These are phyloP conservation scores for Rhinolophus ferrumequinum DNA, from an alignment of 2,113 vertebrate species.

Conservation along the genomic window DNA sequence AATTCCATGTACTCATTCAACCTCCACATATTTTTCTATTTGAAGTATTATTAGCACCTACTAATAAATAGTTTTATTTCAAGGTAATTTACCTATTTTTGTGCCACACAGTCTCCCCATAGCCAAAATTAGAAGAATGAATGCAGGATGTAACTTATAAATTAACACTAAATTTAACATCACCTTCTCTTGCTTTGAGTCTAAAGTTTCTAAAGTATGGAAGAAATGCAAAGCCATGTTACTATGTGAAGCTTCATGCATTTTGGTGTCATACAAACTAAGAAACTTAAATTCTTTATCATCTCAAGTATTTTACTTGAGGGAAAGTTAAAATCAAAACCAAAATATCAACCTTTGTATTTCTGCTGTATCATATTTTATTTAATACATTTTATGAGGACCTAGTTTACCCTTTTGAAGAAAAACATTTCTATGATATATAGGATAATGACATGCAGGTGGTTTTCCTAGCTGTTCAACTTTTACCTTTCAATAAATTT, in stretches of 20 bases:
- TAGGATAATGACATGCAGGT: constrained; percentile 54
- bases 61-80: not conserved
- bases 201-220: not conserved
- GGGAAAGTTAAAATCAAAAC: constrained; percentile 38
- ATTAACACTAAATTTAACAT: not conserved
- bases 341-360: constrained; percentile 16
- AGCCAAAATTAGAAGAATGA: not conserved
- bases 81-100: constrained; percentile 10
- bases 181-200: not conserved
- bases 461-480: constrained; percentile 48
- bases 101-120: not conserved
- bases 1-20: not conserved
- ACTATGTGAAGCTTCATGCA: not conserved
- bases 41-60: not conserved
- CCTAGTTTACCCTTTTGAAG: constrained; percentile 23
- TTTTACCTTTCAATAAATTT: constrained; percentile 70
- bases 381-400: constrained; percentile 28
- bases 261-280: not conserved
- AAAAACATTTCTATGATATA: constrained; percentile 35
- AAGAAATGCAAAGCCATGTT: not conserved
- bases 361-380: not conserved
- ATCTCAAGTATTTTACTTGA: constrained; percentile 48
- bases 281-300: constrained; percentile 26
- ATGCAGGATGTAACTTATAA: not conserved
- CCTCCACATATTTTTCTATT: not conserved